phyloP scores from a whole-genome alignment of 2,113 vertebrate genomes.

The Ahaetulla prasina region DNA sequence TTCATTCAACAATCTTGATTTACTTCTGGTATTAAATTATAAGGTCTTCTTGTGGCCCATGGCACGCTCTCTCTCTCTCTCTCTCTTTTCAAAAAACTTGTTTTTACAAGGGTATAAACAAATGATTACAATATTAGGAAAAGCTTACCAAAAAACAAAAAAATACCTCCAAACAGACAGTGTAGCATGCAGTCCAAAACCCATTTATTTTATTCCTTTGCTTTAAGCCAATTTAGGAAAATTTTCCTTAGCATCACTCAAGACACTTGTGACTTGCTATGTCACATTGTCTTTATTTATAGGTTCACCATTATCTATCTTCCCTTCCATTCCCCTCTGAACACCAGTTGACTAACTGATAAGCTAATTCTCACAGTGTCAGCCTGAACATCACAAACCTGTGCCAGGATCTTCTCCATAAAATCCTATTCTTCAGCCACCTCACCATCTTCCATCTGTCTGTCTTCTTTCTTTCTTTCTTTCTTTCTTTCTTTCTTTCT shows the following conservation, averaged over 20 bases:
- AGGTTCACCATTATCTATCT: background rate
- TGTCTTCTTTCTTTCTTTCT: background rate
- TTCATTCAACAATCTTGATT: background rate
- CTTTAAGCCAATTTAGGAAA: conserved; percentile 53
- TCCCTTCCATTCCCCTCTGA: background rate
- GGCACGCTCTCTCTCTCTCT: background rate
- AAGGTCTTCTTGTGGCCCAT: background rate
- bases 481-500: rapidly evolving
- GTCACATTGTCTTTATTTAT: background rate
- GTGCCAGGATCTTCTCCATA: background rate
- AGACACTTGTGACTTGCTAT: conserved; percentile 51
- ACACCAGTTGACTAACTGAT: background rate
- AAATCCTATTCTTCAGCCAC: background rate
- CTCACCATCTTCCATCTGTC: background rate
- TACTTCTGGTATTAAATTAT: background rate
- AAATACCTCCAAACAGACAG: conserved; percentile 27
- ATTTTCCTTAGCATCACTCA: conserved; percentile 71
- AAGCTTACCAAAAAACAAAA: conserved; percentile 36
- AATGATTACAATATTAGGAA: conserved; percentile 56
- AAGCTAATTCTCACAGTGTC: background rate
- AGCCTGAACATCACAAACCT: background rate
- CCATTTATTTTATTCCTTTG: conserved; percentile 68
- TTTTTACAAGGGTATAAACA: conserved; percentile 59
- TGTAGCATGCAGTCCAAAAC: conserved; percentile 14
- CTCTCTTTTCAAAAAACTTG: conserved; percentile 43